Conservation (phyloP, 2,888 invertebrate genomes). For the Branchipolynoe longqiensis region DNA sequence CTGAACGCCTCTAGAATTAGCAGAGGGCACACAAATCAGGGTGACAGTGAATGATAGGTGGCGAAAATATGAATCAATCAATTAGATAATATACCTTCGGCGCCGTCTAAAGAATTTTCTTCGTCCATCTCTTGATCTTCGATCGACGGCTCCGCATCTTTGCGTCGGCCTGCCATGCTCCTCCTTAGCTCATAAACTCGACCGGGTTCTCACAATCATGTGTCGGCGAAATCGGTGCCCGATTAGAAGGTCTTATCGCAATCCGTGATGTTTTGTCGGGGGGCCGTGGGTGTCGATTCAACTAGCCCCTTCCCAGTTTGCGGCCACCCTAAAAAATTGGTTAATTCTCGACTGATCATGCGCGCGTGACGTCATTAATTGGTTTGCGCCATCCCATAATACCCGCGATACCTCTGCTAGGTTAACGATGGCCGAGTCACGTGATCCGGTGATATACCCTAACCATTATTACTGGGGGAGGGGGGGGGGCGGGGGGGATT, state of each 20-base stretch:
- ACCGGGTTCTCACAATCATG: neutral
- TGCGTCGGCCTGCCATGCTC: constrained; percentile 26
- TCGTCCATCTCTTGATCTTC: constrained; percentile 62
- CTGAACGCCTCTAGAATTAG: neutral
- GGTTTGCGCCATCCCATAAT: constrained; percentile 65
- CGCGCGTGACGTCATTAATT: constrained; percentile 68
- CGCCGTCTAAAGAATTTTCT: constrained; percentile 38
- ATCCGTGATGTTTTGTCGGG: neutral
- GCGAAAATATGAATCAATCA: constrained; percentile 41
- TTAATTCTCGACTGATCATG: constrained; percentile 63
- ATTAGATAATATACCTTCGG: constrained; percentile 40
- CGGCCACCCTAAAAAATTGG: constrained; percentile 54
- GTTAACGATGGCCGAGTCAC: constrained; percentile 13
- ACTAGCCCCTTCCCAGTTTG: neutral
- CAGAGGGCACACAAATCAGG: neutral
- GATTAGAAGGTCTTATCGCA: neutral
- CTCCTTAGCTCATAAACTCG: constrained; percentile 15
- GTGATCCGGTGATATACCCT: neutral
- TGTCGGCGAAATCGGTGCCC: constrained; percentile 22
- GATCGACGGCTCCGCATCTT: constrained; percentile 61
- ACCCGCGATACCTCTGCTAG: neutral
- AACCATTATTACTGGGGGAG: neutral
- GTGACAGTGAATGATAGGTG: constrained; percentile 3
- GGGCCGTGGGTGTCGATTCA: neutral
- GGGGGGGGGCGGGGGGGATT: neutral